Base-by-base conservation (phyloP, 2,797 vertebrate species). In the Helarctos malayanus region DNA sequence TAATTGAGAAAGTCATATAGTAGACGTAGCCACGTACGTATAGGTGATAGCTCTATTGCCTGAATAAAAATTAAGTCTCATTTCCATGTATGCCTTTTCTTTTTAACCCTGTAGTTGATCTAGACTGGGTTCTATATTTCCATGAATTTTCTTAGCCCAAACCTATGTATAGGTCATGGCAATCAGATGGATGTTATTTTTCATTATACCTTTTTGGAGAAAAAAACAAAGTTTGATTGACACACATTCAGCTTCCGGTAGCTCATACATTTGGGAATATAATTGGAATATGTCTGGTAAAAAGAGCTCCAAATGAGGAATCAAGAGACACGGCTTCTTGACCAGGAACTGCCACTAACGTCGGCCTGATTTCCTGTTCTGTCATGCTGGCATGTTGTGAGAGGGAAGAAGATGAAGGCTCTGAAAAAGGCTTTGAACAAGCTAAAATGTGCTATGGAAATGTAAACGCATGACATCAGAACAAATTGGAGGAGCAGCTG, bases 401-500 rank as follows among this genome's bases (percentile, higher is more conserved):
- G 49, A 41, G 41, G 27, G 65, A 38, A 25, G 41, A 87, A 68
- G 27, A 89, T 71, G 89, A 69, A 71, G 68, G 16, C 54, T 68
- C 23, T 79, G 54, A 41, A 96, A 85, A 81, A 38, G 47, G 29
- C 87, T 85, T 65, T 95, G 61, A 97, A 76, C 69, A 80, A 83
- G 49, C 81, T 89, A 81, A 92, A 89, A 57, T 63, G 47, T 83
- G 65, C 56, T 38, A 0, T 68, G 73, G 57, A 89, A 52, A 80
- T 75, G 32, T 65, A 45, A 87, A 79, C 0, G 4, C 38, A 32
- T 81, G 45, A 79, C 54, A 91, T 88, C 52, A 88, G 61, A 78
- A 86, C 78, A 97, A 95, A 95, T 95, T 35, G 94, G 86, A 97
- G 81, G 32, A 95, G 29, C 27, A 65, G 56, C 25, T 52, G 52